These are phyloP conservation scores for Ibycter americanus DNA, from an alignment of 2,797 vertebrate genomes.

Conservation along the genomic window DNA sequence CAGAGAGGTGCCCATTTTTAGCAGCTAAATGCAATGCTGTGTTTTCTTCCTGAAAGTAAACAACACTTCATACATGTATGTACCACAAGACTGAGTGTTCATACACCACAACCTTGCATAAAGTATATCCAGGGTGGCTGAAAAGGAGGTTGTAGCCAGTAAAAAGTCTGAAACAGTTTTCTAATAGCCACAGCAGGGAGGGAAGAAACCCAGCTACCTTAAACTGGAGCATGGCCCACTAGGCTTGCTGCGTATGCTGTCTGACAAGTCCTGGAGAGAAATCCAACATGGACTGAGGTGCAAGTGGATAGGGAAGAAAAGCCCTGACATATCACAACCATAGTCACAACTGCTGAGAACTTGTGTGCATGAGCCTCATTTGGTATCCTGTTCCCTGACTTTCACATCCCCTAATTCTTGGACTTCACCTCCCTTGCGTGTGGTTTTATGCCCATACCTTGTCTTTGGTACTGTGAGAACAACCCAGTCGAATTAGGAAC, in stretches of 20 bases:
- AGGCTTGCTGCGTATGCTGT: neutral
- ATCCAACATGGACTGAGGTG: neutral
- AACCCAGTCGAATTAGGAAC: constrained; percentile 85
- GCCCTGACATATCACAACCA: neutral
- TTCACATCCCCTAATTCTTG: neutral
- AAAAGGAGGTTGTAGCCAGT: neutral
- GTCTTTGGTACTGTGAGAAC: constrained; percentile 82
- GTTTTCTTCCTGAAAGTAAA: constrained; percentile 81
- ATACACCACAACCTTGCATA: neutral
- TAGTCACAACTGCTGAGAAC: neutral
- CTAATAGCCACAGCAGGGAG: neutral
- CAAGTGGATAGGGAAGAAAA: neutral
- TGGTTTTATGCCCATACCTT: constrained; percentile 76
- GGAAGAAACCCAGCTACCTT: neutral
- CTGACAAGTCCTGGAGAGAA: neutral
- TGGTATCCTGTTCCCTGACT: neutral
- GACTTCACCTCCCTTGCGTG: neutral
- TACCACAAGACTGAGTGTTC: neutral
- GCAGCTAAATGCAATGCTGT: constrained; percentile 86
- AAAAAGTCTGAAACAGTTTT: neutral
- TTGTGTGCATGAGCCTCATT: neutral
- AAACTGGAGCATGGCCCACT: neutral
- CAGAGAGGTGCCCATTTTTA: constrained; percentile 76
- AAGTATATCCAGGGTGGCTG: neutral
- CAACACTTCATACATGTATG: neutral